Percentiles rank a stretch among this genome's conserved stretches.
Evolutionary conservation across 2,888 invertebrate species (phyloP).

Genomic region (Ectemnius lituratus): DNA sequence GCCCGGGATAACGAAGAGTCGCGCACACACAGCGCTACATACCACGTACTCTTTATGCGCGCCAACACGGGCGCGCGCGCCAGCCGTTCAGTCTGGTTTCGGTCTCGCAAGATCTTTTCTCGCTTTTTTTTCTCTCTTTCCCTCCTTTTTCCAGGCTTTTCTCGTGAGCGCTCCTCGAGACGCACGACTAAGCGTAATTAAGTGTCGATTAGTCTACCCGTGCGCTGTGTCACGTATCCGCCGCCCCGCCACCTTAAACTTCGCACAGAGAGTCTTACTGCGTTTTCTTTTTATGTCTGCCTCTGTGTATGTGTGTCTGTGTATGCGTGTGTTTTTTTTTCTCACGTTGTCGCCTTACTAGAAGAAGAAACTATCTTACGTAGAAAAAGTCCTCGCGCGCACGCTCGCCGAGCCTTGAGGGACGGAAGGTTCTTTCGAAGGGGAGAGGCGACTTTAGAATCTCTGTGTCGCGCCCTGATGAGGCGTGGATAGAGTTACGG

Average conservation of each 20-base stretch:
- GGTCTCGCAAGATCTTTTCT: conserved; percentile 4
- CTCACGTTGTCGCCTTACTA: conserved; percentile 39
- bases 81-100: no score
- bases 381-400: conserved; percentile 69
- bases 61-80: no score
- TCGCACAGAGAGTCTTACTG: not conserved
- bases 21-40: not conserved
- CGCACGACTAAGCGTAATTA: conserved; percentile 34
- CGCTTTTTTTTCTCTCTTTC: conserved; percentile 8
- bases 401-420: conserved; percentile 29
- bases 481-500: no score
- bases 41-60: not conserved
- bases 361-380: conserved; percentile 65
- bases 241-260: not conserved
- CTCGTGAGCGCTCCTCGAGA: conserved; percentile 27
- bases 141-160: no score
- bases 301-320: not conserved
- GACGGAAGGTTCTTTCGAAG: conserved; percentile 8
- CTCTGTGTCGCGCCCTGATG: no score
- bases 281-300: not conserved
- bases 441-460: no score
- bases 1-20: conserved; percentile 41
- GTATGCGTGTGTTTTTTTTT: not conserved
- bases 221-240: conserved; percentile 3
- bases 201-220: conserved; percentile 6